These are phyloP conservation scores for Tachyglossus aculeatus DNA, from an alignment of 2,797 vertebrate genomes.

Conservation along the genomic window DNA sequence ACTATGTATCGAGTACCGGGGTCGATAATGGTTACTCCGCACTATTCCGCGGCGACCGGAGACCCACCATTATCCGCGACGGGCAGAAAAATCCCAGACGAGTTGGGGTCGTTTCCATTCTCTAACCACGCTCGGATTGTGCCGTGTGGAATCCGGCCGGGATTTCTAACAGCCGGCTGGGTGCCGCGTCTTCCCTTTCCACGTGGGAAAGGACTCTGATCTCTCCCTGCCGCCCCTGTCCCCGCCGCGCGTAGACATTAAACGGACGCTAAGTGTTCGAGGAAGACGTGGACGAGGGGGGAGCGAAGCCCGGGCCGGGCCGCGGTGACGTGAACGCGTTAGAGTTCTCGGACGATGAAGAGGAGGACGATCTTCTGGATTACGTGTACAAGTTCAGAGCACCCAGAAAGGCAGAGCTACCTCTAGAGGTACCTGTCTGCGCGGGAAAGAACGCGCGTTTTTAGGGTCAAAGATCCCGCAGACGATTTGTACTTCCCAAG, in stretches of 20 bases:
- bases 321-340: constrained; percentile 68
- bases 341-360: constrained; percentile 77
- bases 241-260: constrained; percentile 69
- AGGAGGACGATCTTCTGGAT: constrained; percentile 73
- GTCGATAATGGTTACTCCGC: too few relatives aligned
- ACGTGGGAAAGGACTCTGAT: constrained; percentile 31
- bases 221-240: constrained; percentile 53
- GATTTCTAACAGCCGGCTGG: constrained; percentile 22
- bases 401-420: constrained; percentile 65
- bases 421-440: constrained; percentile 75
- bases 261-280: constrained; percentile 73
- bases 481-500: not conserved
- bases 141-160: not conserved
- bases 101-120: not conserved
- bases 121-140: constrained; percentile 39
- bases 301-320: constrained; percentile 65
- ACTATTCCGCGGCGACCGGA: too few relatives aligned
- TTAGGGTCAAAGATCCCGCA: not conserved
- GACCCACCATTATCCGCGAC: too few relatives aligned
- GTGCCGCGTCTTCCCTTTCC: not conserved
- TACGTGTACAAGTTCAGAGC: constrained; percentile 64
- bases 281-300: constrained; percentile 72
- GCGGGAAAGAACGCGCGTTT: not conserved
- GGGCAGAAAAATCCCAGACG: too few relatives aligned
- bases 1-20: too few relatives aligned